Evolutionary conservation across 2,888 invertebrate genomes (phyloP).

Genomic region (Allophyes oxyacanthae): DNA sequence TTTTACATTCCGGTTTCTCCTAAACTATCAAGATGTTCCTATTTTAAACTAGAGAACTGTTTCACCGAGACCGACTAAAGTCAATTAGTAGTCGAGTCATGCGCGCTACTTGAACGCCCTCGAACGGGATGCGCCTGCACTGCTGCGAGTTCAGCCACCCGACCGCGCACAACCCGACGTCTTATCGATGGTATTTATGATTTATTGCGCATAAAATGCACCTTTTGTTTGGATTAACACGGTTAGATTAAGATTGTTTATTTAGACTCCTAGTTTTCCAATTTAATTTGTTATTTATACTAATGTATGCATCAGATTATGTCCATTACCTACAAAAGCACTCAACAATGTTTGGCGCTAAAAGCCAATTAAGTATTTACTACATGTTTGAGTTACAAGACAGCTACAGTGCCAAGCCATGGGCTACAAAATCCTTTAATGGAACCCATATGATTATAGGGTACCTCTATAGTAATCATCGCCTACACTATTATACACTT

Average conservation of each 20-base stretch:
- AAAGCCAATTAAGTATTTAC: no score
- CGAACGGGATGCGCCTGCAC: constrained; percentile 73
- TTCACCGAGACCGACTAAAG: constrained; percentile 67
- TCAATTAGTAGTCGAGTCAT: constrained; percentile 77
- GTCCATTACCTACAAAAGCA: constrained; percentile 1
- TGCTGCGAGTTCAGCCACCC: constrained; percentile 69
- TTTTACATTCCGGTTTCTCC: constrained; percentile 41
- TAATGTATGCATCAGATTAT: constrained; percentile 22
- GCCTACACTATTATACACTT: not conserved
- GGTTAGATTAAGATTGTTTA: constrained; percentile 35
- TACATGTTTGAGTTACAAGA: no score
- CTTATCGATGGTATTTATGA: constrained; percentile 61
- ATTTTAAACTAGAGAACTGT: constrained; percentile 70
- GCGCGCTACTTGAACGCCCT: constrained; percentile 74
- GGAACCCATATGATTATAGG: constrained; percentile 13
- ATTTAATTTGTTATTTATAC: constrained; percentile 37
- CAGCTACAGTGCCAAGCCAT: not conserved
- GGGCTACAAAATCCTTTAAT: constrained; percentile 2
- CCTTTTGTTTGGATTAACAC: constrained; percentile 46
- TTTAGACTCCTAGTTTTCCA: constrained; percentile 26
- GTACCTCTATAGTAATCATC: constrained; percentile 5
- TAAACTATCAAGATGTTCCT: constrained; percentile 64
- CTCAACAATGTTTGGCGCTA: not conserved
- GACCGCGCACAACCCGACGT: constrained; percentile 50
- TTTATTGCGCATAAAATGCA: constrained; percentile 60